Conservation (phyloP, 2,113 vertebrate genomes). For the Crocuta crocuta region DNA sequence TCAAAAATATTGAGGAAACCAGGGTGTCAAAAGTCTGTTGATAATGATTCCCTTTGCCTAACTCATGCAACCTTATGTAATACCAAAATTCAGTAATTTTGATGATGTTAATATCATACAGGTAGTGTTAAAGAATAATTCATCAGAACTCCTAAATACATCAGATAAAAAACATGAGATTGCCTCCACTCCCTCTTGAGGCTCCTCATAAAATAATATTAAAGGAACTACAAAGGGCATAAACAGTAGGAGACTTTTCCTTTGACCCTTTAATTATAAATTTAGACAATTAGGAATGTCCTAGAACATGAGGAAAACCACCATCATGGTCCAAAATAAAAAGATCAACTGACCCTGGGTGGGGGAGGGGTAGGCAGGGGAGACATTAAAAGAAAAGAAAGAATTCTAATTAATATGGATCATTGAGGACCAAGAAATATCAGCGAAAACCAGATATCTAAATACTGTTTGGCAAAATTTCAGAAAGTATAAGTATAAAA, state of each 20-base stretch:
- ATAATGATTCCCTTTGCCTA: neutral
- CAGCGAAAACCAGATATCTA: conserved; percentile 28
- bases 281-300: neutral
- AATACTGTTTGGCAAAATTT: conserved; percentile 23
- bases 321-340: neutral
- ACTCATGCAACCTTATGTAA: neutral
- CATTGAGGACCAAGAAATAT: neutral
- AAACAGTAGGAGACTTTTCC: neutral
- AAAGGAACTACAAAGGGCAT: neutral
- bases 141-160: neutral
- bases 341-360: neutral
- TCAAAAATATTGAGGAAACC: neutral
- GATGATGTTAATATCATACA: neutral
- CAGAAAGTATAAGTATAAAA: neutral
- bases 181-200: neutral
- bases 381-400: conserved; percentile 13
- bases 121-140: neutral
- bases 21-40: neutral
- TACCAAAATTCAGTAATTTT: neutral
- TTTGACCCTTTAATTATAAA: conserved; percentile 19
- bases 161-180: neutral
- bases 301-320: neutral
- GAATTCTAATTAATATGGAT: neutral
- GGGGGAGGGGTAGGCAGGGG: neutral
- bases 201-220: neutral